Evolutionary conservation across 2,113 vertebrate genomes (phyloP), one percentile per base, ranked within the genome.

Genomic region (Xyrauchen texanus): DNA sequence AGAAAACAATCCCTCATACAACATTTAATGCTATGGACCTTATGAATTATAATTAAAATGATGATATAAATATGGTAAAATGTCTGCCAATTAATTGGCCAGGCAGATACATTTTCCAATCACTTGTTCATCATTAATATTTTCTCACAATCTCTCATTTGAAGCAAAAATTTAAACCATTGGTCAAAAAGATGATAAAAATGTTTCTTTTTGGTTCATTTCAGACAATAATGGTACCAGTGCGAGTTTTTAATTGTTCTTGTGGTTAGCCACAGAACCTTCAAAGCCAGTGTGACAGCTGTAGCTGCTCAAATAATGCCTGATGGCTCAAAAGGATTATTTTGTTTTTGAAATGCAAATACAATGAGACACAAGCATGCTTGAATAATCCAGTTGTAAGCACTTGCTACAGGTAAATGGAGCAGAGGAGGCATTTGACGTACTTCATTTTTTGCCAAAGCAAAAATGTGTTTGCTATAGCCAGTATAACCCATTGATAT

Each of bases 271-370:
- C 52, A 70, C 68, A 57, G 34, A 45, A 57, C 34, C 68, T 44
- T 70, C 68, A 70, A 70, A 70, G 52, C 12, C 8, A 44, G 8
- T 4, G 7, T 42, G 68, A 70, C 52, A 70, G 8, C 34, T 3
- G 52, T 44, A 12, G 4, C 7, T 70, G 21, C 68, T 44, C 68
- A 55, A 70, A 70, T 5, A 70, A 70, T n/a, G 11, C 34, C 52
- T 16, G 10, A 34, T 12, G 16, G n/a, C 10, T 4, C 7, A 13
- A 44, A 55, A 55, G 12, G 15, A 42, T 52, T 53, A 53, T 16
- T 68, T 52, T 52, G 16, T 55, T 70, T 44, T 70, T 70, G 2
- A 70, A 55, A 44, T 57, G 52, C 52, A 70, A 70, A 70, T 45
- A 70, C 4, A 44, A n/a, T 34, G 42, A 51, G 47, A 12, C 3